Evolutionary conservation across 2,888 invertebrate species (phyloP), one percentile per base, ranked within the genome.

Genomic region (Tetragnatha montana): DNA sequence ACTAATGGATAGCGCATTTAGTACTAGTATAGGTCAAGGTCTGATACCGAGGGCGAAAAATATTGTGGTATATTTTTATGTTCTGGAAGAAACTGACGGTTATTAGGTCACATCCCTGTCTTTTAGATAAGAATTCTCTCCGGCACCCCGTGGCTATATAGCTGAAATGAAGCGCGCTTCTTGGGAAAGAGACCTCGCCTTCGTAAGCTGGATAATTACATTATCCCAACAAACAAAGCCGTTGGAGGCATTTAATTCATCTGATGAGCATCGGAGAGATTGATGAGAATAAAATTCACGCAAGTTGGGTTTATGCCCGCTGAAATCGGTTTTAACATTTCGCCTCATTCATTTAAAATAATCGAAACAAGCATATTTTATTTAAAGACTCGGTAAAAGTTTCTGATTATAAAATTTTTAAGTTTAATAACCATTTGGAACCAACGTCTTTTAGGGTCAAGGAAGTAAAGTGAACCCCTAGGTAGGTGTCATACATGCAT

Each of bases 1-100:
- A 19, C 8, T 74, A 73, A 84, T 75, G 83, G 74, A 75, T 80
- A 80, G 75, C 69, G 88, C 75, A 89, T 83, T 84, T 50, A 75
- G 51, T 84, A 60, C 12, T 79, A 60, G 60, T 60, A 76, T 89
- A 69, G 80, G 82, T 88, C 88, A 88, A 82, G 82, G 82, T 79
- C 88, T 69, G 81, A 21, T 50, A 49, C 74, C 8, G 7, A 10
- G 74, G 35, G 14, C 35, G 74, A 74, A 50, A 70, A 74, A 22
- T 80, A 69, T 22, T 60, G 4, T 70, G n/a, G 51, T 35, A 60
- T 60, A n/a, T 22, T 71, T 50, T 81, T 35, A 82, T 68, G 17
- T 74, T 73, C 74, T 0, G 6, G 35, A 74, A 51, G 51, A 51
- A 51, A 8, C 10, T 8, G 49, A 4, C 12, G 7, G 70, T n/a